Evolutionary conservation across 2,888 invertebrate species (phyloP), one percentile per base, ranked within the genome.

Genomic region (Calliscelio sp.): DNA sequence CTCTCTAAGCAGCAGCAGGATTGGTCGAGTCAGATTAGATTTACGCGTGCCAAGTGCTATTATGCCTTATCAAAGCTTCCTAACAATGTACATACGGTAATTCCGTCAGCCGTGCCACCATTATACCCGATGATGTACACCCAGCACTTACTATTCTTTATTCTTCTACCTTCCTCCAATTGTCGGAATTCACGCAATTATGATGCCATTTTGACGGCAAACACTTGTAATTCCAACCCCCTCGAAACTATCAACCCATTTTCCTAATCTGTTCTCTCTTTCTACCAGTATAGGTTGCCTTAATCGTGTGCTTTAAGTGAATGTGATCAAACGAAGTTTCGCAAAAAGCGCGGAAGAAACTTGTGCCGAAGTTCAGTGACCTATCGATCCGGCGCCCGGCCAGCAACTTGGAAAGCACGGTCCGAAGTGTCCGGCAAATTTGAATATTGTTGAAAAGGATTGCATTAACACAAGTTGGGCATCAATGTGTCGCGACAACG

Each of bases 1-100:
- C n/a, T n/a, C 77, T 44, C 83, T 87, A 86, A 87, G 86, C 86
- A 86, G 74, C 81, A 84, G 74, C 84, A 61, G 77, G 53, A 57
- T 71, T 78, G 71, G 85, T 86, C 79, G 88, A 81, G 87, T 81
- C 84, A 86, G 88, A 87, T 88, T 89, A 87, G 86, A 86, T 84
- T 53, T 78, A 77, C 73, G 80, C 71, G 55, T 80, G 71, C 78
- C 82, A 66, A 82, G 66, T 51, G 74, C 68, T 41, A 75, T 81
- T 74, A 81, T 22, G 68, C 38, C 63, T 81, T 81, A 81, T 81
- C 81, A n/a, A 68, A 75, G 70, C 16, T 70, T 61, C 32, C 70
- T 70, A 55, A 75, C 81, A 63, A 35, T 71, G 44, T 61, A 44
- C 18, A 46, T 24, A 46, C 70, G 70, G 70, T 81, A 75, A 81